phyloP scores from a whole-genome alignment of 2,888 invertebrate genomes.

The Hololepta plana region DNA sequence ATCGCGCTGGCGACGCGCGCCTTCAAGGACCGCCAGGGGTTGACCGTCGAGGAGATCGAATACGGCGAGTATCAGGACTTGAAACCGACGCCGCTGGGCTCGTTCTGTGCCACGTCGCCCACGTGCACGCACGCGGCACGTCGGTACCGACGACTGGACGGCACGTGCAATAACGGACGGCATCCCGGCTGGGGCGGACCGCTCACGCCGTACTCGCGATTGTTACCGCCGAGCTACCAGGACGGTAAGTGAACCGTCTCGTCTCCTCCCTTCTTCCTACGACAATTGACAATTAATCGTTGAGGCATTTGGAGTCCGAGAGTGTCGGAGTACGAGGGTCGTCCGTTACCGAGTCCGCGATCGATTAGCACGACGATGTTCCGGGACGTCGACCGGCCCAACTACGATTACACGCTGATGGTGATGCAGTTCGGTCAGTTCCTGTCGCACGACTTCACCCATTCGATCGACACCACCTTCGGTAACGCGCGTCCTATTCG shows the following conservation, averaged over 20 bases:
- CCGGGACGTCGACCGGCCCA: conserved; percentile 37
- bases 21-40: conserved; percentile 30
- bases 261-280: not conserved
- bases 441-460: conserved; percentile 54
- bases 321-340: conserved; percentile 31
- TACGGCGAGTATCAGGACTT: conserved; percentile 27
- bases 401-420: conserved; percentile 42
- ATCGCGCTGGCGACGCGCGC: conserved; percentile 32
- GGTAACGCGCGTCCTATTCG: conserved; percentile 28
- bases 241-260: conserved; percentile 30
- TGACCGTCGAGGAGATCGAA: conserved; percentile 27
- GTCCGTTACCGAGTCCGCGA: conserved; percentile 45
- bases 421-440: conserved; percentile 71
- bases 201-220: conserved; percentile 42
- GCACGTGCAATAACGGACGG: conserved; percentile 64
- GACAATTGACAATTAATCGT: conserved; percentile 11
- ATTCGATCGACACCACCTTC: conserved; percentile 49
- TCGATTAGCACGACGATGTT: conserved; percentile 45
- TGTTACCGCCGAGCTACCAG: conserved; percentile 46
- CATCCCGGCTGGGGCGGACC: conserved; percentile 55
- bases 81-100: conserved; percentile 25
- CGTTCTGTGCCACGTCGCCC: conserved; percentile 23
- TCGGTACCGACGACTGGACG: conserved; percentile 55
- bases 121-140: conserved; percentile 26
- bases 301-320: conserved; percentile 41